Conservation (phyloP, 2,888 invertebrate species). For the Trissoscelio sp. region DNA sequence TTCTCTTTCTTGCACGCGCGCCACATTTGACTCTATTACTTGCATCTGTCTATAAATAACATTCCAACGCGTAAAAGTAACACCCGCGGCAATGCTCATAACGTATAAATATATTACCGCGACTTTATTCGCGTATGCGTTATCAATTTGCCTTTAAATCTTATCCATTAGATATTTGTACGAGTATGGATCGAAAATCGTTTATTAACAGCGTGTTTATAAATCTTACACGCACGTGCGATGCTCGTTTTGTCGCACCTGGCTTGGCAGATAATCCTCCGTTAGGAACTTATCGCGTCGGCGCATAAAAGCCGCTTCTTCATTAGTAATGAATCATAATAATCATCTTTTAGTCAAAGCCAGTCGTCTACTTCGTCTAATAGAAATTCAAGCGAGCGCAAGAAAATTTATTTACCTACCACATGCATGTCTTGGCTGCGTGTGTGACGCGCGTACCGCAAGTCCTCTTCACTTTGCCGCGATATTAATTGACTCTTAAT, state of each 20-base stretch:
- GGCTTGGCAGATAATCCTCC: slow-evolving; percentile 39
- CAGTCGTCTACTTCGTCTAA: slow-evolving; percentile 55
- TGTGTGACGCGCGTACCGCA: slow-evolving; percentile 39
- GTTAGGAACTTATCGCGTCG: slow-evolving; percentile 48
- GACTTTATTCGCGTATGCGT: slow-evolving; percentile 25
- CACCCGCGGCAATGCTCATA: slow-evolving; percentile 29
- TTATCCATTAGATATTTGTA: slow-evolving; percentile 24
- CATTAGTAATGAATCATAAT: slow-evolving; percentile 68
- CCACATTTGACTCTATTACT: slow-evolving; percentile 26
- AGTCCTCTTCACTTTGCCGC: slow-evolving; percentile 53
- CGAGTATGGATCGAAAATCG: slow-evolving; percentile 37
- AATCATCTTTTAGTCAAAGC: slow-evolving; percentile 64
- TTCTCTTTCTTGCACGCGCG: slow-evolving; percentile 38
- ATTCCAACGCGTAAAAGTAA: slow-evolving; percentile 10
- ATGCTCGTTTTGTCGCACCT: slow-evolving; percentile 51
- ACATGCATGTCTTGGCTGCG: slow-evolving; percentile 13
- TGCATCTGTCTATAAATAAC: slow-evolving; percentile 37
- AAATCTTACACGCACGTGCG: slow-evolving; percentile 56
- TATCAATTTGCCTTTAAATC: slow-evolving; percentile 49
- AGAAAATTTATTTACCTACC: slow-evolving; percentile 58
- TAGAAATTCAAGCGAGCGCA: slow-evolving; percentile 60
- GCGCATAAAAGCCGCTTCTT: slow-evolving; percentile 48
- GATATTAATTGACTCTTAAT: slow-evolving; percentile 67
- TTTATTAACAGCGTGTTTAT: slow-evolving; percentile 50
- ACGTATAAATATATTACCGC: slow-evolving; percentile 27